A percentile compares a stretch with the other conserved stretches of the same genome.
Evolutionary conservation across 30 jellyfish, hydroid and myxozoan genomes (phyloP).

Genomic region (Pelagia noctiluca): DNA sequence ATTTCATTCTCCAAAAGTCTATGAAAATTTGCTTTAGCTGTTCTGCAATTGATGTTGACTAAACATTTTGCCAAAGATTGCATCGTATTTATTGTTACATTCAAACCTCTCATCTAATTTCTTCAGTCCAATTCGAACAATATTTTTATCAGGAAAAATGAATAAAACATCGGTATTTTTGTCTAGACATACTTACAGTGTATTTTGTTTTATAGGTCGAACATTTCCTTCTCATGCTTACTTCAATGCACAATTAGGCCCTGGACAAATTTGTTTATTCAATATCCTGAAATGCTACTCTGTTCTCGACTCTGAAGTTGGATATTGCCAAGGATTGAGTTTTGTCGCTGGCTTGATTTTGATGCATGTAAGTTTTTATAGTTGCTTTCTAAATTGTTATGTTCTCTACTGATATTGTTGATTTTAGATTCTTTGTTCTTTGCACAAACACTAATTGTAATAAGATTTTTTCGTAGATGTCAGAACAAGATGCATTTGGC

Average conservation of each 20-base stretch:
- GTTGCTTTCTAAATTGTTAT: neutral
- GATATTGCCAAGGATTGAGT: constrained; percentile 99
- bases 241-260: constrained; percentile 90
- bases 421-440: neutral
- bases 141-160: too few species aligned
- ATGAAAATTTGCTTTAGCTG: too few species aligned
- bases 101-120: too few species aligned
- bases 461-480: constrained; percentile 72
- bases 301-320: constrained; percentile 93
- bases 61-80: too few species aligned
- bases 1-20: too few species aligned
- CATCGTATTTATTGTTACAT: too few species aligned
- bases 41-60: too few species aligned
- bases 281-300: constrained; percentile 89
- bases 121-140: too few species aligned
- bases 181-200: too few species aligned
- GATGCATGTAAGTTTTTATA: constrained; percentile 88
- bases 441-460: neutral
- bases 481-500: constrained; percentile 89
- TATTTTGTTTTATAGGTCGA: constrained; percentile 77
- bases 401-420: neutral
- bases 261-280: constrained; percentile 95
- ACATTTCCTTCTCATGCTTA: constrained; percentile 96
- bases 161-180: too few species aligned
- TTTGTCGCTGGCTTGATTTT: constrained; percentile 97